These are phyloP conservation scores for Mohoua ochrocephala DNA, from an alignment of 2,113 vertebrate genomes.

Conservation along the genomic window DNA sequence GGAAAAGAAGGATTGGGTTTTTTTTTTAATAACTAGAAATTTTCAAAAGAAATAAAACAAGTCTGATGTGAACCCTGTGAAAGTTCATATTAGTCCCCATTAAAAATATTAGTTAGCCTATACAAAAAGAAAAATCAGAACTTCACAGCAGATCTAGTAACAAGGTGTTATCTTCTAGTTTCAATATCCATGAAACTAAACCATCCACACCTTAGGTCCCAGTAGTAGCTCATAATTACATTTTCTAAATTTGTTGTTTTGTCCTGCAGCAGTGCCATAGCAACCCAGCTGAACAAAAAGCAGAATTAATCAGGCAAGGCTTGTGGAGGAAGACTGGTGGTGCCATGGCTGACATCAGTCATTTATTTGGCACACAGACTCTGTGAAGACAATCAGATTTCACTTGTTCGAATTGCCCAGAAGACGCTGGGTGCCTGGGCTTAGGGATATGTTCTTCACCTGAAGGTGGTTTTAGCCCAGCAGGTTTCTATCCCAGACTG, in stretches of 20 bases:
- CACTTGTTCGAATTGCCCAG: neutral
- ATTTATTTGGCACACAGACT: neutral
- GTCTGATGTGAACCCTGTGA: neutral
- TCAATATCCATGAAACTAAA: neutral
- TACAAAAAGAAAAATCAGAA: neutral
- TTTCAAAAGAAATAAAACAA: neutral
- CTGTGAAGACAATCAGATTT: neutral
- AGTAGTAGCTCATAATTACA: neutral
- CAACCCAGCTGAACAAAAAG: neutral
- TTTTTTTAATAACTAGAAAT: neutral
- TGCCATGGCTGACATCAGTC: neutral
- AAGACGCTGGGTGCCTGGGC: neutral
- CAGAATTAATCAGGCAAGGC: neutral
- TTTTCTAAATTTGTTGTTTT: neutral
- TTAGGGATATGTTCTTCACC: neutral
- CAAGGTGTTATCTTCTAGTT: neutral
- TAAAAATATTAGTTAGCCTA: neutral
- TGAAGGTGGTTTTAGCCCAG: neutral
- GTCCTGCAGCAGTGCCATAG: neutral
- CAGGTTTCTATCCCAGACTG: neutral
- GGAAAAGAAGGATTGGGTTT: neutral
- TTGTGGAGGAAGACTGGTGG: neutral
- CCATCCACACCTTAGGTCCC: neutral
- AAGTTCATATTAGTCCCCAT: neutral
- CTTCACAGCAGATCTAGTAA: neutral